Evolutionary conservation across 2,113 vertebrate genomes (phyloP).

Genomic region (Chascanopsetta lugubris): DNA sequence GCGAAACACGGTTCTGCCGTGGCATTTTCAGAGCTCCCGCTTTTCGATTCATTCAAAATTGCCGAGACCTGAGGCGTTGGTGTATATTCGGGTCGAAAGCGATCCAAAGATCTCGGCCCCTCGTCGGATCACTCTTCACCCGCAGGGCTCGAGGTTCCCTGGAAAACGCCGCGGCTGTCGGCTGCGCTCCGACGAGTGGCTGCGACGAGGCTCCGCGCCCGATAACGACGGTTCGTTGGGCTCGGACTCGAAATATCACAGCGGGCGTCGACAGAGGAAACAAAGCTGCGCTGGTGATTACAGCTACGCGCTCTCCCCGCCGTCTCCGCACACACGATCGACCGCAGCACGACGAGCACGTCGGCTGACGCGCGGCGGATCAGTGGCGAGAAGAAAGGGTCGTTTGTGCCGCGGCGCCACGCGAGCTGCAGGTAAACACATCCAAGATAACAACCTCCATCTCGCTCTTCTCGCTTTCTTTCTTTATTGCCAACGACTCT

Average conservation of each 20-base stretch:
- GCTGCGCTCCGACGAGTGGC: constrained; percentile 6
- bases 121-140: constrained; percentile 9
- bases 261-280: not conserved
- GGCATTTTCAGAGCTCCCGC: no score
- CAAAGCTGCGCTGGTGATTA: constrained; percentile 6
- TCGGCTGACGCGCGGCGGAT: constrained; percentile 44
- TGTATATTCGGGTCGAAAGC: not conserved
- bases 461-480: constrained; percentile 23
- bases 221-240: not conserved
- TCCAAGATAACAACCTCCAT: constrained; percentile 57
- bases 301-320: constrained; percentile 15
- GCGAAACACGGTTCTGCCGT: no score
- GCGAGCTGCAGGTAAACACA: constrained; percentile 63
- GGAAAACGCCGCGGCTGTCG: not conserved
- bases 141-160: constrained; percentile 1
- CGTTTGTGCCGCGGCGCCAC: constrained; percentile 41
- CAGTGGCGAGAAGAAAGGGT: constrained; percentile 44
- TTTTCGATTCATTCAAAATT: no score
- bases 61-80: no score
- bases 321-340: constrained; percentile 13
- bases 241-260: constrained; percentile 13
- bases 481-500: constrained; percentile 63
- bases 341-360: constrained; percentile 36
- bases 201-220: not conserved
- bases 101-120: not conserved